Conservation (phyloP, 2,113 vertebrate species). For the Tetrax tetrax region DNA sequence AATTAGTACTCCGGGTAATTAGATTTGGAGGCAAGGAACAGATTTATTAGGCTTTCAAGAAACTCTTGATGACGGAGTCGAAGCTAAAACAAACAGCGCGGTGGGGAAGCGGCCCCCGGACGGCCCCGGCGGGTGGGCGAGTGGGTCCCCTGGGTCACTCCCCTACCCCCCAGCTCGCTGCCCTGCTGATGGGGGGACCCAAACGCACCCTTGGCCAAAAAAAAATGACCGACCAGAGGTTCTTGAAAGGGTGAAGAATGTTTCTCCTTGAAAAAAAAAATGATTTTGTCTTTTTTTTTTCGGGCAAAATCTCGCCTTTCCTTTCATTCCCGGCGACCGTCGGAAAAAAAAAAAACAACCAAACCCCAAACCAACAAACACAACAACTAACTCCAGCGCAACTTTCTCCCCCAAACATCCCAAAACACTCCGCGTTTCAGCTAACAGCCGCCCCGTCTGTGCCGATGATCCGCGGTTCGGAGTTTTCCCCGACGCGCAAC, state of each 20-base stretch:
- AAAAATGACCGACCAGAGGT: conserved; percentile 5
- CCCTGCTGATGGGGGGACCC: background rate
- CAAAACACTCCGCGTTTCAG: background rate
- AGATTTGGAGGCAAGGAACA: conserved; percentile 86
- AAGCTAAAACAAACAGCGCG: conserved; percentile 85
- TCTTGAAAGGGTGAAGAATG: background rate
- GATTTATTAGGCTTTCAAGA: conserved; percentile 80
- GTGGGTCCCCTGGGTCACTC: no score
- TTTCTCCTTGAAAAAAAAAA: background rate
- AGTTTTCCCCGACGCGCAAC: background rate
- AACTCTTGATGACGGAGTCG: conserved; percentile 81
- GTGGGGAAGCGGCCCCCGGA: background rate
- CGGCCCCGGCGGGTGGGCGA: background rate
- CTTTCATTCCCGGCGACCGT: background rate
- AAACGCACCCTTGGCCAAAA: background rate
- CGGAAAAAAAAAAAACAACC: background rate
- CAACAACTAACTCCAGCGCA: background rate
- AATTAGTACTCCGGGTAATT: conserved; percentile 91
- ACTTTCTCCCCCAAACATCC: background rate
- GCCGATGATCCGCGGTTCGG: background rate
- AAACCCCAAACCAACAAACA: no score
- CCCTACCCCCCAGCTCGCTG: background rate
- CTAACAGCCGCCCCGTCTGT: background rate
- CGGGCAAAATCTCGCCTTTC: background rate
- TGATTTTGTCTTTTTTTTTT: background rate